These are phyloP conservation scores for Microctonus aethiopoides DNA, from an alignment of 2,888 invertebrate genomes.

Conservation along the genomic window DNA sequence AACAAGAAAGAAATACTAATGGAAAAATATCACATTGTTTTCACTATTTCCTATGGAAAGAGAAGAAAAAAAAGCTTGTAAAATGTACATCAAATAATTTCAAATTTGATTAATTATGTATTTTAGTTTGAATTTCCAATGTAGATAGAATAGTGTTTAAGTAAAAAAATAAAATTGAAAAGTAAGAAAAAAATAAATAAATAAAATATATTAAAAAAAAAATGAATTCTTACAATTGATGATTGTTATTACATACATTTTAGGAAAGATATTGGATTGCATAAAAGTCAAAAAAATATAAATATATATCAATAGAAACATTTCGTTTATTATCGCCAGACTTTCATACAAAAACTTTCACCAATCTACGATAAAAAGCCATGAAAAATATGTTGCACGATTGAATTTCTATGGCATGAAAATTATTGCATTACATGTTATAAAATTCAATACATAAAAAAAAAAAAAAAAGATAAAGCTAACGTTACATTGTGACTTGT, in stretches of 20 bases:
- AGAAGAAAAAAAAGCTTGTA: constrained; percentile 39
- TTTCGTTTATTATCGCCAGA: background rate
- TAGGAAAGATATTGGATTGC: background rate
- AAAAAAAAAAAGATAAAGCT: background rate
- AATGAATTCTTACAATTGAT: background rate
- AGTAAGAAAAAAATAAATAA: constrained; percentile 14
- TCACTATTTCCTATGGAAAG: constrained; percentile 44
- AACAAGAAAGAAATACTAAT: constrained; percentile 25
- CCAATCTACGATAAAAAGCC: background rate
- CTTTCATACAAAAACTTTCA: background rate
- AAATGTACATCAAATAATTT: constrained; percentile 40
- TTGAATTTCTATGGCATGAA: background rate
- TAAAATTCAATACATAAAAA: background rate
- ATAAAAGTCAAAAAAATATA: background rate
- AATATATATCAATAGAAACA: background rate
- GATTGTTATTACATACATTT: background rate
- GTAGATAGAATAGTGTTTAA: constrained; percentile 41
- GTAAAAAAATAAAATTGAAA: constrained; percentile 31
- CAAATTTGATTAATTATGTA: constrained; percentile 40
- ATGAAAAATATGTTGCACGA: background rate
- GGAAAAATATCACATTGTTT: constrained; percentile 44
- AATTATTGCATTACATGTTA: constrained; percentile 5
- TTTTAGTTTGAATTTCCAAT: constrained; percentile 41
- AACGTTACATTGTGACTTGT: background rate
- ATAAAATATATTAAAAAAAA: background rate